Conservation (phyloP, 1,140 invertebrate genomes). For the Drosophila fuyamai region DNA sequence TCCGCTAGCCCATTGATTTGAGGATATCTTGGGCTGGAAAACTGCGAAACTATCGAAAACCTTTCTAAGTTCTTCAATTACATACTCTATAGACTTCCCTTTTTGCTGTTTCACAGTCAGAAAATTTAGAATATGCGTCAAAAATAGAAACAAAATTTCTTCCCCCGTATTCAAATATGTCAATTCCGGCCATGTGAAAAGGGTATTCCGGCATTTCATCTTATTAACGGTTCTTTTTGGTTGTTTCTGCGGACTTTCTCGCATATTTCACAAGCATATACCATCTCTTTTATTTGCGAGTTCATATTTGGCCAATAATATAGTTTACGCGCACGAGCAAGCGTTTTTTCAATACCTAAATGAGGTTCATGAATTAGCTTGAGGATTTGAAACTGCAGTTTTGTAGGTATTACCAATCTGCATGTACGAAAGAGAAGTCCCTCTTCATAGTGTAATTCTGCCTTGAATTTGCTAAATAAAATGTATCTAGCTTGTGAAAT, state of each 20-base stretch:
- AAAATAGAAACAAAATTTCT: too few relatives aligned
- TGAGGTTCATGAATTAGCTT: neutral
- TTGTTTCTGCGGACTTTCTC: conserved; percentile 2
- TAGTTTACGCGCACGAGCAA: neutral
- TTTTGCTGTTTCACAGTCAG: too few relatives aligned
- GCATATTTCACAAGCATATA: neutral
- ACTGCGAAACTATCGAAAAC: neutral
- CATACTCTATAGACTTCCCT: too few relatives aligned
- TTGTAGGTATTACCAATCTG: neutral
- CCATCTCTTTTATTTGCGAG: neutral
- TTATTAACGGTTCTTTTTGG: conserved; percentile 1
- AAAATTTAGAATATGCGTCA: too few relatives aligned
- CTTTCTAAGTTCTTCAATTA: too few relatives aligned
- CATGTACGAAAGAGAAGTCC: neutral
- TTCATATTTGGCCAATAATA: conserved; percentile 10
- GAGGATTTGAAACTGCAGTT: neutral
- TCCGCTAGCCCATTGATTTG: conserved; percentile 7
- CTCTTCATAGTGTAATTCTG: neutral
- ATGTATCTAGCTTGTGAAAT: neutral
- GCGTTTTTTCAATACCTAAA: neutral
- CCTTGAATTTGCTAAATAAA: neutral
- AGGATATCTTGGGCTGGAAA: conserved; percentile 10
- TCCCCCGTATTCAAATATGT: too few relatives aligned
- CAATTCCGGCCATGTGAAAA: neutral
- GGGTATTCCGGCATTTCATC: neutral